These are phyloP conservation scores for Xylota segnis DNA, from an alignment of 2,888 invertebrate genomes.

Conservation along the genomic window DNA sequence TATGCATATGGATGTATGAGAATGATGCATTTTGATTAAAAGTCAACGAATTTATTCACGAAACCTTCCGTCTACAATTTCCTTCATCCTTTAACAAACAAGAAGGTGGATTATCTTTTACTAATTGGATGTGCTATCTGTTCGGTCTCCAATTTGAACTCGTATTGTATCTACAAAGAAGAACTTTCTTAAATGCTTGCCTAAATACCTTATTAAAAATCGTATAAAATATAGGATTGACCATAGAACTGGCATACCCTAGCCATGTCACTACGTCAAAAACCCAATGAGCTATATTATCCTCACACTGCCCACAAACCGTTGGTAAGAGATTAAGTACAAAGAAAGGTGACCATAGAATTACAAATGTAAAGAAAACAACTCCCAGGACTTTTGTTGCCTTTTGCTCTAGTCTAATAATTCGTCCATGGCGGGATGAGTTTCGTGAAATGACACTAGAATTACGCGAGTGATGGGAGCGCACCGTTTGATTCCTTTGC, in stretches of 20 bases:
- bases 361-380: conserved; percentile 97
- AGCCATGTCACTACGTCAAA: conserved; percentile 96
- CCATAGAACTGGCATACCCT: conserved; percentile 97
- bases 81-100: conserved; percentile 5
- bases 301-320: conserved; percentile 92
- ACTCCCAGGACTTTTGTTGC: conserved; percentile 98
- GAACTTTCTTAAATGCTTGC: conserved; percentile 94
- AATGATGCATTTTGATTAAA: no score
- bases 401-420: conserved; percentile 95
- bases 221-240: conserved; percentile 98
- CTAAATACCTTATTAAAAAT: conserved; percentile 97
- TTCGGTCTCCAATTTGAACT: conserved; percentile 86
- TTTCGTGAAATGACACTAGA: conserved; percentile 93
- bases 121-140: conserved; percentile 84
- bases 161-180: conserved; percentile 90
- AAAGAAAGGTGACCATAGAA: conserved; percentile 98
- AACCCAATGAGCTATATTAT: conserved; percentile 90
- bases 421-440: conserved; percentile 92
- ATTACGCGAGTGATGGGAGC: conserved; percentile 91
- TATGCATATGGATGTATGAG: background rate
- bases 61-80: conserved; percentile 34
- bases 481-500: conserved; percentile 86
- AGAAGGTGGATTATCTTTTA: conserved; percentile 68
- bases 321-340: conserved; percentile 94
- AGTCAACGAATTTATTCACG: conserved; percentile 29